A percentile compares a stretch with the other conserved stretches of the same genome.
These are phyloP conservation scores for Tinea pellionella DNA, from an alignment of 2,888 invertebrate genomes.

Conservation along the genomic window DNA sequence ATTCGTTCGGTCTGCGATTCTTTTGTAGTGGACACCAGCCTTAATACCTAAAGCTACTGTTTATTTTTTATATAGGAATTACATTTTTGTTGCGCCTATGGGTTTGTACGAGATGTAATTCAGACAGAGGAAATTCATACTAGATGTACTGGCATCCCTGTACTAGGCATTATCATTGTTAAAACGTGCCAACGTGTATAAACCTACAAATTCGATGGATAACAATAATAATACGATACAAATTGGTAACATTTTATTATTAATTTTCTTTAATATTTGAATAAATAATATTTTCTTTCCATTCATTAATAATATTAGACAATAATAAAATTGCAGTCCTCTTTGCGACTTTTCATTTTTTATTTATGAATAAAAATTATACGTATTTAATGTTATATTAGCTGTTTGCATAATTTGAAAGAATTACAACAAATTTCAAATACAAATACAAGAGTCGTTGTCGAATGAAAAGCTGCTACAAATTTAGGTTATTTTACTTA, in stretches of 20 bases:
- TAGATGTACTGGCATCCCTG: background rate
- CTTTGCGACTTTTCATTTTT: background rate
- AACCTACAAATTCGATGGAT: slow-evolving; percentile 8
- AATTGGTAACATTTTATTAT: slow-evolving; percentile 5
- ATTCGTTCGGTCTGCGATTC: too few species aligned
- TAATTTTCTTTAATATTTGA: background rate
- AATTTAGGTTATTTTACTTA: slow-evolving; percentile 20
- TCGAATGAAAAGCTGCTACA: slow-evolving; percentile 21
- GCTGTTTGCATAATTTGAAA: background rate
- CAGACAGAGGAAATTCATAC: too few species aligned
- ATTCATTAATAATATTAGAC: background rate
- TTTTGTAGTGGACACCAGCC: too few species aligned
- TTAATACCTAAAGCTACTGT: too few species aligned
- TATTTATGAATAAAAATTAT: background rate
- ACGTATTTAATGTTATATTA: slow-evolving; percentile 15
- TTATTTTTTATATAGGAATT: too few species aligned
- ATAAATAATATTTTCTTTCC: background rate
- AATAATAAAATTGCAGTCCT: background rate
- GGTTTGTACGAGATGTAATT: too few species aligned
- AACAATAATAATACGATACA: slow-evolving; percentile 4
- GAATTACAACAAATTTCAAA: slow-evolving; percentile 13
- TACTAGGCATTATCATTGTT: background rate
- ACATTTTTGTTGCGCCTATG: too few species aligned
- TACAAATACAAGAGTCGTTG: slow-evolving; percentile 16
- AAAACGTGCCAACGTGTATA: background rate